phyloP scores from a whole-genome alignment of 1,140 invertebrate species.

The Aphaenogaster rudis region DNA sequence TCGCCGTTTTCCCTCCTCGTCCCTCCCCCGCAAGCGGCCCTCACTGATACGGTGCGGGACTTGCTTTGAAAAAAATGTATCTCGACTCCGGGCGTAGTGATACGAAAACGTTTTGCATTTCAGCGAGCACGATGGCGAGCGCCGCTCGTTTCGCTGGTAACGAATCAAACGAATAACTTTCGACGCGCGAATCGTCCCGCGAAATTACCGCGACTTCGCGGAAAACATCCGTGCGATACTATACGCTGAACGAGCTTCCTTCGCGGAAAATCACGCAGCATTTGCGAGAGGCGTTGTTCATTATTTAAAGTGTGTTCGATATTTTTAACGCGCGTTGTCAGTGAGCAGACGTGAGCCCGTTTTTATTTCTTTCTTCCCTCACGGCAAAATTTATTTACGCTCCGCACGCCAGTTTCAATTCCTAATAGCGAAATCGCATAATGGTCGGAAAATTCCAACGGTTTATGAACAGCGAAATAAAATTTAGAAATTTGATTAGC shows the following conservation, averaged over 20 bases:
- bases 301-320: conserved; percentile 62
- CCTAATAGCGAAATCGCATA: conserved; percentile 56
- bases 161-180: conserved; percentile 80
- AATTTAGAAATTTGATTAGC: conserved; percentile 51
- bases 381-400: conserved; percentile 61
- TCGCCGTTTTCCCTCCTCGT: conserved; percentile 17
- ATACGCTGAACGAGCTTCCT: conserved; percentile 31
- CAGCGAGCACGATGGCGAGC: conserved; percentile 76
- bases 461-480: conserved; percentile 29
- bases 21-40: conserved; percentile 16
- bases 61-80: conserved; percentile 82
- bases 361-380: conserved; percentile 49
- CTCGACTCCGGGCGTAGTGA: conserved; percentile 78
- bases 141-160: conserved; percentile 75
- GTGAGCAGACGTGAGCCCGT: conserved; percentile 34
- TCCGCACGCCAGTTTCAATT: conserved; percentile 42
- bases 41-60: conserved; percentile 74
- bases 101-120: conserved; percentile 81
- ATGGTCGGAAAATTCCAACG: conserved; percentile 20
- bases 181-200: conserved; percentile 76
- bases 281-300: conserved; percentile 56
- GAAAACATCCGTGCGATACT: conserved; percentile 66
- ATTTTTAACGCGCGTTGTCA: conserved; percentile 64
- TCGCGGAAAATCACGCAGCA: conserved; percentile 56
- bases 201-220: conserved; percentile 72